phyloP scores from a whole-genome alignment of 2,797 vertebrate genomes.

The Austrolebias charrua region DNA sequence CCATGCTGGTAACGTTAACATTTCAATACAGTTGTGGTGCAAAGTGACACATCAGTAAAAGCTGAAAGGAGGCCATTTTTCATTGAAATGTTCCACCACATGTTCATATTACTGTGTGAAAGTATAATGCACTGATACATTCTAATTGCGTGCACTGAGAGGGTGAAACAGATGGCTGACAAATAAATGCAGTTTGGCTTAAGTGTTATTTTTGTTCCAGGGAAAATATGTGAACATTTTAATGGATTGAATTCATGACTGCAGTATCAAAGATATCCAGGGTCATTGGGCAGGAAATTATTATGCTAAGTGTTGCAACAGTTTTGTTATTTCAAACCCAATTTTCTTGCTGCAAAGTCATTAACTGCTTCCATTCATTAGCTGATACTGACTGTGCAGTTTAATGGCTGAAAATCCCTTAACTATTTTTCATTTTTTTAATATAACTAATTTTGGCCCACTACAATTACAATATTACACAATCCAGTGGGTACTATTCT shows the following conservation, averaged over 20 bases:
- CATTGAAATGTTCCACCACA: slow-evolving; percentile 30
- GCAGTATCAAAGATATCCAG: slow-evolving; percentile 27
- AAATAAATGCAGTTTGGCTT: slow-evolving; percentile 35
- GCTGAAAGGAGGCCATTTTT: slow-evolving; percentile 7
- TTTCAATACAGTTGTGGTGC: not conserved
- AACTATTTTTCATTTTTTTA: no score
- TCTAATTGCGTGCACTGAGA: slow-evolving; percentile 48
- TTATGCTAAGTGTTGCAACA: not conserved
- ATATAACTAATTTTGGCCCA: not conserved
- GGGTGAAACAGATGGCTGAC: slow-evolving; percentile 50
- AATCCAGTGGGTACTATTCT: not conserved
- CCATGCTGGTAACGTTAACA: slow-evolving; percentile 5
- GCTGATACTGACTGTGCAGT: not conserved
- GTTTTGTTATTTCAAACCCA: not conserved
- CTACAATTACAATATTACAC: no score
- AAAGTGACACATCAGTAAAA: slow-evolving; percentile 7
- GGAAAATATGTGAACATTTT: slow-evolving; percentile 22
- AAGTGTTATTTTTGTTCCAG: slow-evolving; percentile 29
- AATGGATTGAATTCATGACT: slow-evolving; percentile 10
- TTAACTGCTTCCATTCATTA: slow-evolving; percentile 1
- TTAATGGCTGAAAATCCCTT: not conserved
- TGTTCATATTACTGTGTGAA: slow-evolving; percentile 31
- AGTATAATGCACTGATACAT: slow-evolving; percentile 46
- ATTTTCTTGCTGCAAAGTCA: slow-evolving; percentile 1
- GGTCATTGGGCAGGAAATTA: not conserved